Evolutionary conservation across 1,140 invertebrate genomes (phyloP), one percentile per base, ranked within the genome.

Genomic region (Pogonomyrmex barbatus): DNA sequence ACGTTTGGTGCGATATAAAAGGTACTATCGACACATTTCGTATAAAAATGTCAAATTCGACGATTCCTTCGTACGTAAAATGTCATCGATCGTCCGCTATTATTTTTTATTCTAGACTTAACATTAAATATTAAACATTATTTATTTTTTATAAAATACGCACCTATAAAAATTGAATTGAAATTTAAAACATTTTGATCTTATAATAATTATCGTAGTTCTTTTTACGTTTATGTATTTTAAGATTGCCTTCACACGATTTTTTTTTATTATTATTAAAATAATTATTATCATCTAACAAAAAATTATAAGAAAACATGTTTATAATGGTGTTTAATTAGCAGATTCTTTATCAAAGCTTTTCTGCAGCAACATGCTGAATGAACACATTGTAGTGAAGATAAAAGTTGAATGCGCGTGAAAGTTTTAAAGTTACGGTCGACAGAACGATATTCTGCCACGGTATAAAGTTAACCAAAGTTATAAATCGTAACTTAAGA

Each of bases 401-500:
- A 71, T 70, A 30, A 73, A 70, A 73, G 67, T 82, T 82, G 12
- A 36, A 58, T 58, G 79, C 54, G 30, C 54, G 30, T 14, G 42
- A 60, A 73, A 82, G 67, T 82, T 81, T 45, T 10, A 2, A 45
- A 82, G 67, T 82, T 73, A 71, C 54, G 30, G 17, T 47, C 6
- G 42, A 56, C 24, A 42, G 30, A 42, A 45, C 50, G 42, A 45
- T 52, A 47, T 47, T 58, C 77, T 6, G 63, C 36, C 39, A 47
- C 67, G 17, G 52, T 30, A 54, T 63, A 52, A 82, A 73, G 60
- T 82, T 81, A 81, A 70, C 52, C 24, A 24, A 58, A 82, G 30
- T 73, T 73, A 45, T 54, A 60, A 73, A 71, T 82, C 67, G 54
- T 50, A 60, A 73, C 39, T 82, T 73, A 60, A 82, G 71, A 60